phyloP scores from a whole-genome alignment of 2,888 invertebrate genomes.

The Amitus sp. region DNA sequence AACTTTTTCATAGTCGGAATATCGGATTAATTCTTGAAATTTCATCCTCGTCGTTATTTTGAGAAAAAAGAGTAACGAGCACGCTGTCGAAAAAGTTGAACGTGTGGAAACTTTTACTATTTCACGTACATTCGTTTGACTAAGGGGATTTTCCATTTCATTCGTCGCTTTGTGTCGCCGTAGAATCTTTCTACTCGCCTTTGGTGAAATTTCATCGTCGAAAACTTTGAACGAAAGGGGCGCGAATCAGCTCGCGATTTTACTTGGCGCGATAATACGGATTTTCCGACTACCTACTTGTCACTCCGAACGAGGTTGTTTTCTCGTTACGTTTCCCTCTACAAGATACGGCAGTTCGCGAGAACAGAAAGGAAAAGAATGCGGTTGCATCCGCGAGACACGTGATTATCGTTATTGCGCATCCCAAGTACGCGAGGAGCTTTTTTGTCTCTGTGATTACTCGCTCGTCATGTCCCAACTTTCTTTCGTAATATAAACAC shows the following conservation, averaged over 20 bases:
- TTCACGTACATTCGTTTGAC: neutral
- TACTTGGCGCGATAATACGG: constrained; percentile 23
- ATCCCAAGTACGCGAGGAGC: constrained; percentile 3
- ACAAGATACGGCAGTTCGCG: constrained; percentile 7
- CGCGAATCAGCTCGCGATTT: constrained; percentile 6
- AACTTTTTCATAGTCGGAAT: too few species aligned
- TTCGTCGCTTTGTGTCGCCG: neutral
- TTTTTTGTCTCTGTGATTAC: neutral
- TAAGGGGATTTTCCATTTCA: neutral
- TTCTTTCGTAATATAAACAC: neutral
- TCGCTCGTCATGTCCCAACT: neutral
- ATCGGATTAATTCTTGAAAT: too few species aligned
- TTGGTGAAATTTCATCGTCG: constrained; percentile 7
- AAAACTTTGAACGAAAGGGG: constrained; percentile 7
- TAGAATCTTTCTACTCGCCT: constrained; percentile 1
- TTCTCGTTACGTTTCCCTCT: constrained; percentile 12
- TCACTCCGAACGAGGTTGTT: constrained; percentile 24
- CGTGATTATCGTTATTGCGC: constrained; percentile 14
- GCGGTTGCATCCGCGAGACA: constrained; percentile 4
- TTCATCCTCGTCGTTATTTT: too few species aligned
- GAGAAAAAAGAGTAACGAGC: too few species aligned
- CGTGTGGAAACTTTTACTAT: neutral
- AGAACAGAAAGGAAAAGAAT: constrained; percentile 6
- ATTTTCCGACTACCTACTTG: constrained; percentile 31
- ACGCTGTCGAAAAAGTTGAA: too few species aligned